These are phyloP conservation scores for Theonella swinhoei DNA, from an alignment of 37 sponge, comb jelly and placozoan species.

Conservation along the genomic window DNA sequence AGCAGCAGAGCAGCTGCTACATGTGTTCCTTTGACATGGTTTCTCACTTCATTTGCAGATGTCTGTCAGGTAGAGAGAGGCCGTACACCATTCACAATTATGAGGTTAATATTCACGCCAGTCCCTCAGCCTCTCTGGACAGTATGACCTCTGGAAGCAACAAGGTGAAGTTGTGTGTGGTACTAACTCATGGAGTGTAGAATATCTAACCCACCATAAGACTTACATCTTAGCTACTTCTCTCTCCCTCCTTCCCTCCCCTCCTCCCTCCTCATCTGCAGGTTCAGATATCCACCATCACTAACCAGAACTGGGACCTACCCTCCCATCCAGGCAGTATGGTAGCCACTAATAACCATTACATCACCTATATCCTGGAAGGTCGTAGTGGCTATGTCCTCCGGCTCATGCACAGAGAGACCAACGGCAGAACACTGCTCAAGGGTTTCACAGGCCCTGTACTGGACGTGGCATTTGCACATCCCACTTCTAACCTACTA, in stretches of 20 bases:
- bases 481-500: constrained; percentile 56
- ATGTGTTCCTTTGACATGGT: no score
- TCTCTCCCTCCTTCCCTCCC: not conserved
- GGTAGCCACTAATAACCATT: constrained; percentile 71
- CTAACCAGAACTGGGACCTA: constrained; percentile 70
- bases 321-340: constrained; percentile 59
- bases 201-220: no score
- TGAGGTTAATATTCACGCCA: constrained; percentile 64
- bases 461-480: constrained; percentile 80
- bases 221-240: no score
- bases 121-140: constrained; percentile 9
- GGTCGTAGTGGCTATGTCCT: constrained; percentile 78
- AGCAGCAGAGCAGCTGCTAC: not conserved
- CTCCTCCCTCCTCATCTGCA: not conserved
- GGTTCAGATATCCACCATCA: constrained; percentile 66
- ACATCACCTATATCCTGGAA: constrained; percentile 71
- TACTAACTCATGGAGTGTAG: not conserved
- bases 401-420: constrained; percentile 70
- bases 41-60: constrained; percentile 26
- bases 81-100: constrained; percentile 50
- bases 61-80: constrained; percentile 48
- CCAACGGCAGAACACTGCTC: constrained; percentile 65
- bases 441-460: constrained; percentile 77
- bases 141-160: constrained; percentile 55
- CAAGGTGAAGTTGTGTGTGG: no score